Percentiles rank a stretch among this genome's conserved stretches.
Conservation (phyloP, 2,797 vertebrate genomes). For the Lagocephalus sceleratus region DNA sequence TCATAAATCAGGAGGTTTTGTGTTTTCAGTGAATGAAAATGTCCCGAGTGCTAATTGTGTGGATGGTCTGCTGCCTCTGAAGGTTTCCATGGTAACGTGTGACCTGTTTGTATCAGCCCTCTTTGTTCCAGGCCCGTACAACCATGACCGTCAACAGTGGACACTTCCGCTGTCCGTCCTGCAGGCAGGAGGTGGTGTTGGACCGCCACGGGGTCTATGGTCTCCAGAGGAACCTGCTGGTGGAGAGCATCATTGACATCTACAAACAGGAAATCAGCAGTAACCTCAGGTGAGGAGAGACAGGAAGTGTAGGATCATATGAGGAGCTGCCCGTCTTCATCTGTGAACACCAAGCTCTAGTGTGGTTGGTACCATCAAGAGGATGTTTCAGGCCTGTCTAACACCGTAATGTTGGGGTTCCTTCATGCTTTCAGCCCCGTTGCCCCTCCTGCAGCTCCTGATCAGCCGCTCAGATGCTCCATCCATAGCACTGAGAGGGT, state of each 20-base stretch:
- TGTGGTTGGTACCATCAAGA: too few relatives aligned
- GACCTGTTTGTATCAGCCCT: slow-evolving; percentile 52
- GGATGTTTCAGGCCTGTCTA: too few relatives aligned
- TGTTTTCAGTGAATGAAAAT: too few relatives aligned
- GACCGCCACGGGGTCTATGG: slow-evolving; percentile 88
- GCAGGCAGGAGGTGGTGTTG: slow-evolving; percentile 87
- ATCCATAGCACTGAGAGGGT: slow-evolving; percentile 79
- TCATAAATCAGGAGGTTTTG: too few relatives aligned
- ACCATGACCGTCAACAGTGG: slow-evolving; percentile 70
- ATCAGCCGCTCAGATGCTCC: slow-evolving; percentile 59
- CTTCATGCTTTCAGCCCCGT: slow-evolving; percentile 23
- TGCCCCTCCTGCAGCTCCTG: slow-evolving; percentile 47
- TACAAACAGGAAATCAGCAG: slow-evolving; percentile 75
- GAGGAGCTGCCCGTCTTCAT: too few relatives aligned
- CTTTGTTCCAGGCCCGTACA: slow-evolving; percentile 75
- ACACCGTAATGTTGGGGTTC: background rate
- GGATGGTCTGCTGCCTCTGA: too few relatives aligned
- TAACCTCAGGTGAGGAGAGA: slow-evolving; percentile 46
- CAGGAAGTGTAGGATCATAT: too few relatives aligned
- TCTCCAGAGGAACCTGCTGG: slow-evolving; percentile 87
- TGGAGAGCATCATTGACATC: slow-evolving; percentile 93
- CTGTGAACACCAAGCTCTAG: too few relatives aligned
- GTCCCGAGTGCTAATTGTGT: too few relatives aligned
- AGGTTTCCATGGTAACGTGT: too few relatives aligned
- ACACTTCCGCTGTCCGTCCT: slow-evolving; percentile 88